Evolutionary conservation across 2,888 invertebrate genomes (phyloP).

Genomic region (Nematopogon swammerdamellus): DNA sequence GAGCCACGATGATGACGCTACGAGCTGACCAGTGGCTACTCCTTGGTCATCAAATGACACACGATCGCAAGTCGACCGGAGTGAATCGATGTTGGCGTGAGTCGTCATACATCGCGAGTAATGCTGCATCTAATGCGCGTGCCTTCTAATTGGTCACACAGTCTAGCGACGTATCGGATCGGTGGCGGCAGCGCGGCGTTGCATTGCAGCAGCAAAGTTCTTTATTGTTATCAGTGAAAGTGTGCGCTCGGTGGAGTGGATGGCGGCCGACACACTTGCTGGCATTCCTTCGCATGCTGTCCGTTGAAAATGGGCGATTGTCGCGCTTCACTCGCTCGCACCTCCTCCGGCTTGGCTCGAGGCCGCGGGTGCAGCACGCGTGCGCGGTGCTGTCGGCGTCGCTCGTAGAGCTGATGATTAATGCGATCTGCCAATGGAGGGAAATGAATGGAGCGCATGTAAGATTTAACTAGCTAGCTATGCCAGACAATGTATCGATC

Average conservation of each 20-base stretch:
- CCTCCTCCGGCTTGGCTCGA: constrained; percentile 10
- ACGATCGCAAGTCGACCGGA: no score
- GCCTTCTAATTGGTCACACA: not conserved
- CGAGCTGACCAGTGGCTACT: no score
- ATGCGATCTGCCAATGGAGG: not conserved
- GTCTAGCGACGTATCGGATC: not conserved
- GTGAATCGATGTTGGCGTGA: no score
- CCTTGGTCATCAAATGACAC: no score
- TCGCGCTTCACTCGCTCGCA: constrained; percentile 33
- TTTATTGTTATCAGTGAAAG: not conserved
- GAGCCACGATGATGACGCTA: no score
- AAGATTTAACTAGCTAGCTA: not conserved
- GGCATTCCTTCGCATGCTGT: not conserved
- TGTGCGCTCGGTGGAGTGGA: not conserved
- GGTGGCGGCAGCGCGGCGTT: not conserved
- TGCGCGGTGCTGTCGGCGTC: no score
- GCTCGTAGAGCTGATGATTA: no score
- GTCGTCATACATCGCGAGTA: no score
- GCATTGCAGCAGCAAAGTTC: not conserved
- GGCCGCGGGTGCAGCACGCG: no score
- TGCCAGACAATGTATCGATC: no score
- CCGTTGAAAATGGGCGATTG: constrained; percentile 10
- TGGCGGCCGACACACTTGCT: not conserved
- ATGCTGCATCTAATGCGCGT: no score
- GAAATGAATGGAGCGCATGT: not conserved